Conservation (phyloP, 2,888 invertebrate genomes). For the Cantharis lateralis region DNA sequence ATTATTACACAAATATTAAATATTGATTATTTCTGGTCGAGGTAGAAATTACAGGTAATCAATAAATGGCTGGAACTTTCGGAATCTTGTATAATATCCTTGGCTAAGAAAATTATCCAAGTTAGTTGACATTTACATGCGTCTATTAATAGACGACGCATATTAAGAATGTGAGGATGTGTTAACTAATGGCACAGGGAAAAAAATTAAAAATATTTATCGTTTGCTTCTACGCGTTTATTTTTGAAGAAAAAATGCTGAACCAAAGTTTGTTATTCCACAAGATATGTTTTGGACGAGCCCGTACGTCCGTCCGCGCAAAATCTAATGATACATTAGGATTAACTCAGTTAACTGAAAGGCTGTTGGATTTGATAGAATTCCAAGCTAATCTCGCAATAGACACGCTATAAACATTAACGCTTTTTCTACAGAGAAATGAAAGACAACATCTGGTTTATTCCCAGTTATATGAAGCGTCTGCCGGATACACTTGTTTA, state of each 20-base stretch:
- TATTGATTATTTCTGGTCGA: neutral
- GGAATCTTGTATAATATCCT: neutral
- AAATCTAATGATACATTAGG: conserved; percentile 7
- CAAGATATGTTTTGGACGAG: neutral
- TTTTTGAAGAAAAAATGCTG: too few species aligned
- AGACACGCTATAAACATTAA: conserved; percentile 24
- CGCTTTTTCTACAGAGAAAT: conserved; percentile 23
- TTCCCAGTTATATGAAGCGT: conserved; percentile 22
- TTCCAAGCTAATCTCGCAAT: conserved; percentile 9
- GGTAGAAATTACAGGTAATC: neutral
- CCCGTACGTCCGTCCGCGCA: neutral
- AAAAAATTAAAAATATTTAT: neutral
- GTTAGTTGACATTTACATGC: conserved; percentile 13
- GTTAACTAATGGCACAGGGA: neutral
- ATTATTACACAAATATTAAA: neutral
- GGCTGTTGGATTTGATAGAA: conserved; percentile 5
- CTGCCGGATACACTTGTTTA: conserved; percentile 30
- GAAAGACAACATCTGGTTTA: conserved; percentile 22
- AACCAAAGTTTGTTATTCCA: neutral
- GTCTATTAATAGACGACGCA: conserved; percentile 9
- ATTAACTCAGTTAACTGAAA: conserved; percentile 10
- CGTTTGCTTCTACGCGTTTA: neutral
- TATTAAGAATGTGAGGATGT: neutral
- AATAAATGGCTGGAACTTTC: neutral
- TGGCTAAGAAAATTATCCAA: conserved; percentile 11